Evolutionary conservation across 2,888 invertebrate genomes (phyloP).

Genomic region (Nysson spinosus): DNA sequence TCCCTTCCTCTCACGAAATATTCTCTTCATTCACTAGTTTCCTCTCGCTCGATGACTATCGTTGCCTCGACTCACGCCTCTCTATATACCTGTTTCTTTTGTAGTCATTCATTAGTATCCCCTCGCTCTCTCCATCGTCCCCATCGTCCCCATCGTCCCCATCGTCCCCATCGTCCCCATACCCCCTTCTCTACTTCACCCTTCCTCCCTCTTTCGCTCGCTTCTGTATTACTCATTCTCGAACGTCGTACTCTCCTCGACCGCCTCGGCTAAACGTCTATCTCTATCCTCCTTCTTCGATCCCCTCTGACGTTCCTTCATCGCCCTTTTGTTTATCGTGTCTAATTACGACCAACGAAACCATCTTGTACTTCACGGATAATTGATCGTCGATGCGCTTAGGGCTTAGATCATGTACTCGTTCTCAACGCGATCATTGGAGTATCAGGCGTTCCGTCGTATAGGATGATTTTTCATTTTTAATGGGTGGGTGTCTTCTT

Average conservation of each 20-base stretch:
- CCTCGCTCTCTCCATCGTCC: conserved; percentile 22
- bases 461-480: too few species aligned
- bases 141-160: conserved; percentile 30
- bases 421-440: too few species aligned
- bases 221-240: conserved; percentile 44
- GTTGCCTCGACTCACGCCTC: conserved; percentile 27
- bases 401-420: too few species aligned
- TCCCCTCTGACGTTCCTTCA: conserved; percentile 9
- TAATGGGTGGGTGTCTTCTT: too few species aligned
- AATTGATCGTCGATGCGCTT: too few species aligned
- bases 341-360: too few species aligned
- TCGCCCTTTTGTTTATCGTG: too few species aligned
- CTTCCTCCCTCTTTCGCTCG: conserved; percentile 25
- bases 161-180: conserved; percentile 29
- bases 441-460: too few species aligned
- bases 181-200: conserved; percentile 42
- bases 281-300: conserved; percentile 4
- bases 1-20: background rate
- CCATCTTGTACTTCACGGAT: too few species aligned
- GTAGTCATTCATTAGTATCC: conserved; percentile 58
- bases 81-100: conserved; percentile 56
- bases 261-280: background rate
- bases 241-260: conserved; percentile 26
- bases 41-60: conserved; percentile 20
- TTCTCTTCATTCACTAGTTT: conserved; percentile 28